phyloP scores from a whole-genome alignment of 2,113 vertebrate genomes.

The Acrocephalus kingi region DNA sequence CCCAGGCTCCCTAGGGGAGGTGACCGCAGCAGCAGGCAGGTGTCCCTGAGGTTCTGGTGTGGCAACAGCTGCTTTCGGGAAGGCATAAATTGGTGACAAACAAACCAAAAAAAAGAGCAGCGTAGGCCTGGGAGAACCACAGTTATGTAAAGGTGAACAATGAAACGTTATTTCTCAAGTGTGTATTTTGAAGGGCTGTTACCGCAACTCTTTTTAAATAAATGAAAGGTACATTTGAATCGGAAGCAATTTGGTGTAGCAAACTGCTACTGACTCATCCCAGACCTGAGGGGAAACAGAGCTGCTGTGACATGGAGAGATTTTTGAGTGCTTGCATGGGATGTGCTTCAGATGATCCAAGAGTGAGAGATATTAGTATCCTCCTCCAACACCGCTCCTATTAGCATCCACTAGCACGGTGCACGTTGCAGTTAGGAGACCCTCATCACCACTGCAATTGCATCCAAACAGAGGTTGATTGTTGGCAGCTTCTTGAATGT shows the following conservation, averaged over 20 bases:
- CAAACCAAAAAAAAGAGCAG: background rate
- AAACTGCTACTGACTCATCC: slow-evolving; percentile 43
- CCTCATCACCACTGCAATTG: background rate
- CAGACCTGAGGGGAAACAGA: background rate
- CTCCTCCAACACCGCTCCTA: background rate
- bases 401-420: background rate
- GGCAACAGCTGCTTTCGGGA: rapidly evolving
- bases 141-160: background rate
- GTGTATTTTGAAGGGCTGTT: slow-evolving; percentile 39
- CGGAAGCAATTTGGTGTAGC: slow-evolving; percentile 32
- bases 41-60: background rate
- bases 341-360: background rate
- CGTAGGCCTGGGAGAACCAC: background rate
- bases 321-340: background rate
- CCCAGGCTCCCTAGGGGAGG: background rate
- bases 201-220: background rate
- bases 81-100: background rate
- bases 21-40: rapidly evolving
- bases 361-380: background rate
- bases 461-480: background rate
- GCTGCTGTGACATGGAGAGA: background rate
- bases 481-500: background rate
- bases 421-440: background rate
- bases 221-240: slow-evolving; percentile 30
- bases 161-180: slow-evolving; percentile 14